Base-by-base conservation (phyloP, 2,113 vertebrate genomes). In the Zingel zingel region DNA sequence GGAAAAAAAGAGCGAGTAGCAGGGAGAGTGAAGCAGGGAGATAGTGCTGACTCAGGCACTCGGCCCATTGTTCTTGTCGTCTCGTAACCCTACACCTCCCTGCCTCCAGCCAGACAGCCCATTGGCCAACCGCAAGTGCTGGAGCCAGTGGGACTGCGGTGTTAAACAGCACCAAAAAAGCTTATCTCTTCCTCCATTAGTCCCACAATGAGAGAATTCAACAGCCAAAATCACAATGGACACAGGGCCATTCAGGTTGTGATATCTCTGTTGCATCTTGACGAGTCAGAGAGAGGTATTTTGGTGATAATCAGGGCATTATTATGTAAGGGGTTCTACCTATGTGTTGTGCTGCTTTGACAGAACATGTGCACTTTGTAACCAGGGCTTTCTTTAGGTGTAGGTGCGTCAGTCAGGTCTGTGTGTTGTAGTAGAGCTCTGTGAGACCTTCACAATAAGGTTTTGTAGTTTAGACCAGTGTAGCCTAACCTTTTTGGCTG, bases 41-140 rank as follows among this genome's bases (percentile, higher is more conserved):
- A 89, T 88, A 91, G 84, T 93, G 94, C 94, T 94, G 94, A 94
- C 91, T 94, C 92, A 94, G 91, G 89, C 87, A 23, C 69, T 86
- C 9, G 67, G 84, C 72, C 92, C 86, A 94, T 94, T 94, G 93
- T 94, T 94, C 91, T 89, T 63, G 6, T 21, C 1, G 69, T 53
- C 82, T 83, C 8, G 94, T 88, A 94, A 94, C 89, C 87, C 88
- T 82, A 91, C 90, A 91, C 92, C 91, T 76, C 91, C 77, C 81
- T 65, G 81, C 89, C 86, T 72, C 53, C 84, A 84, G 88, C 85
- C 89, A 91, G 83, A 84, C 85, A 87, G 84, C 81, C 88, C 83
- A 90, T 89, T 87, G 89, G 92, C 72, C 83, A 36, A 81, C 86
- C 76, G 25, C 85, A 82, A 93, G 85, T 80, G 83, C 89, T 93